Conservation (phyloP, 2,113 vertebrate genomes). For the Chamaetylas fuelleborni region DNA sequence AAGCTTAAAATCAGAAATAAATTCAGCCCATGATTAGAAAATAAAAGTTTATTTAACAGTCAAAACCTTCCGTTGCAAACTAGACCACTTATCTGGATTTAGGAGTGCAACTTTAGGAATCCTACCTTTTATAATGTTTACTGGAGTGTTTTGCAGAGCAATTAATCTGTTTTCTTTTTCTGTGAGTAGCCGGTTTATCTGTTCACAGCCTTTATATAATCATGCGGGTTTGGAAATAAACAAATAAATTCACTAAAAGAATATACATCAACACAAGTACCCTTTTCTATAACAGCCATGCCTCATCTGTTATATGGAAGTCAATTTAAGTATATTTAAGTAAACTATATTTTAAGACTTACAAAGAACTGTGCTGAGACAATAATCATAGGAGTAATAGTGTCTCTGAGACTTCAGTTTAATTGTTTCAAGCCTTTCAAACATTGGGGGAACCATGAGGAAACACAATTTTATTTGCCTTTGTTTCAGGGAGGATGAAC, state of each 20-base stretch:
- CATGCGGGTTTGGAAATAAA: neutral
- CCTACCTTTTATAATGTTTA: neutral
- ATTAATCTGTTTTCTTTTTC: neutral
- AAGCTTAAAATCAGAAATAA: neutral
- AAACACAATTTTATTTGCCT: neutral
- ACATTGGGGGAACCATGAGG: rapidly evolving
- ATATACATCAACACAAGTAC: neutral
- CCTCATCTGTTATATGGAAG: neutral
- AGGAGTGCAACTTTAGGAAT: neutral
- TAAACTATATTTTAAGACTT: neutral
- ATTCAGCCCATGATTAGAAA: neutral
- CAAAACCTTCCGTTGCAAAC: neutral
- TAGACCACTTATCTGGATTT: neutral
- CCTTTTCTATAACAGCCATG: neutral
- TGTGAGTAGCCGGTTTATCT: neutral
- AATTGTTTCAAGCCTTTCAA: neutral
- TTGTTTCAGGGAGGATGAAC: neutral
- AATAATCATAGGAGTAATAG: neutral
- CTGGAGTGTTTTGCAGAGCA: neutral
- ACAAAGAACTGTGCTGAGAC: neutral
- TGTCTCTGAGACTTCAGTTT: neutral
- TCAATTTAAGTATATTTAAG: neutral
- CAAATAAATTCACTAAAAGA: neutral
- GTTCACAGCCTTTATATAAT: neutral
- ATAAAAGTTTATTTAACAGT: neutral